These are phyloP conservation scores for Acromyrmex echinatior DNA, from an alignment of 1,140 invertebrate genomes.

Conservation along the genomic window DNA sequence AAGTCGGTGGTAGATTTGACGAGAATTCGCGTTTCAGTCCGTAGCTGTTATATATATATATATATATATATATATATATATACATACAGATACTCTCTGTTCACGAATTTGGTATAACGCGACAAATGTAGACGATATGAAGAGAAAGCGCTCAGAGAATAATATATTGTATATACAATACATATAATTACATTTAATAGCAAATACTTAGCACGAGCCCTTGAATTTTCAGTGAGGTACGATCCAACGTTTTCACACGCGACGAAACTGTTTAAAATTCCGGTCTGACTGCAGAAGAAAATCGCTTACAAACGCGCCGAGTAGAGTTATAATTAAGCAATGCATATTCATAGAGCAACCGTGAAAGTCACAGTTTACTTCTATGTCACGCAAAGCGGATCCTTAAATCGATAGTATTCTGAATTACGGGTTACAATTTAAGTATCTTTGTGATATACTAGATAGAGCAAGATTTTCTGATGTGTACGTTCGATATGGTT, in stretches of 20 bases:
- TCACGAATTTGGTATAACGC: neutral
- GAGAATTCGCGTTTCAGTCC: neutral
- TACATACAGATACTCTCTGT: neutral
- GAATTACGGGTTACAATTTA: neutral
- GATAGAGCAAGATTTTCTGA: neutral
- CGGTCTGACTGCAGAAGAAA: slow-evolving; percentile 27
- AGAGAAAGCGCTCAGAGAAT: neutral
- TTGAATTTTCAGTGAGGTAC: slow-evolving; percentile 42
- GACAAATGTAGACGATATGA: neutral
- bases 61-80: neutral
- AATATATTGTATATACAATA: too few relatives aligned
- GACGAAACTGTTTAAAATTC: slow-evolving; percentile 37
- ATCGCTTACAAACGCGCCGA: slow-evolving; percentile 53
- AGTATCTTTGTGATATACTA: neutral
- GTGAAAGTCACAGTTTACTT: slow-evolving; percentile 51
- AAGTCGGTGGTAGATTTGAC: neutral
- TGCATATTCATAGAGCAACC: slow-evolving; percentile 53
- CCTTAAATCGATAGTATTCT: neutral
- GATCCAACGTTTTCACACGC: slow-evolving; percentile 28
- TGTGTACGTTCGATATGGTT: neutral
- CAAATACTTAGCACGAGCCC: slow-evolving; percentile 4
- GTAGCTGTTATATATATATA: neutral
- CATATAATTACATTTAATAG: neutral
- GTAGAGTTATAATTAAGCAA: slow-evolving; percentile 40
- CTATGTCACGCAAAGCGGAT: slow-evolving; percentile 8